A percentile compares a stretch with the other conserved stretches of the same genome.
These are phyloP conservation scores for Nasonia longicornis DNA, from an alignment of 1,140 invertebrate species.

Conservation along the genomic window DNA sequence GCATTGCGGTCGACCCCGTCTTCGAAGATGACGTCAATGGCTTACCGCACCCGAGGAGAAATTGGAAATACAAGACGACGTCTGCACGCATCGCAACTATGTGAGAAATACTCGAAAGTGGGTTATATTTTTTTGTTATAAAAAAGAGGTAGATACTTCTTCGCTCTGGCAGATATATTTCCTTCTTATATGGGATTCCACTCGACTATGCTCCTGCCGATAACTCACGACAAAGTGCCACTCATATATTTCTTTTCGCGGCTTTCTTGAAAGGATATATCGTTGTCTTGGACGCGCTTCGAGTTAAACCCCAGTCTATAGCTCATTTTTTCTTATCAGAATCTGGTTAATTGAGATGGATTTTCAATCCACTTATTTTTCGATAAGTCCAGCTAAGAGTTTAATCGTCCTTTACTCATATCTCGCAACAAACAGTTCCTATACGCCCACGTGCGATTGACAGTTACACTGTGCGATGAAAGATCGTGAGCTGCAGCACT, in stretches of 20 bases:
- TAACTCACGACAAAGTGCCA: slow-evolving; percentile 8
- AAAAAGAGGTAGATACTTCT: neutral
- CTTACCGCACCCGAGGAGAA: neutral
- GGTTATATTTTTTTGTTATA: neutral
- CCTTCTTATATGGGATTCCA: neutral
- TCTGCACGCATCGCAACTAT: neutral
- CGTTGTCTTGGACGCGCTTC: neutral
- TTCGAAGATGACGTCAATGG: too few relatives aligned
- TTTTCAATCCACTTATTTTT: neutral
- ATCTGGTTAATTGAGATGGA: slow-evolving; percentile 21
- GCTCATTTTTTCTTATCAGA: neutral
- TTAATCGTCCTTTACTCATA: too few relatives aligned
- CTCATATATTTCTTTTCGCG: neutral
- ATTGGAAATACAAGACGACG: slow-evolving; percentile 12
- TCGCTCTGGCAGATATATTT: neutral
- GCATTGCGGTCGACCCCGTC: too few relatives aligned
- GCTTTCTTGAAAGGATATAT: neutral
- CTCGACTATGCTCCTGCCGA: neutral
- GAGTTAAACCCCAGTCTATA: neutral
- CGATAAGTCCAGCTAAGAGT: too few relatives aligned
- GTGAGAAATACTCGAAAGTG: neutral
- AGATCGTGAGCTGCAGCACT: neutral
- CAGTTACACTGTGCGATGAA: too few relatives aligned
- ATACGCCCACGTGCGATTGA: neutral
- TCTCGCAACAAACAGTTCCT: too few relatives aligned